These are phyloP conservation scores for Pan paniscus DNA, from an alignment of 2,113 vertebrate genomes.

Conservation along the genomic window DNA sequence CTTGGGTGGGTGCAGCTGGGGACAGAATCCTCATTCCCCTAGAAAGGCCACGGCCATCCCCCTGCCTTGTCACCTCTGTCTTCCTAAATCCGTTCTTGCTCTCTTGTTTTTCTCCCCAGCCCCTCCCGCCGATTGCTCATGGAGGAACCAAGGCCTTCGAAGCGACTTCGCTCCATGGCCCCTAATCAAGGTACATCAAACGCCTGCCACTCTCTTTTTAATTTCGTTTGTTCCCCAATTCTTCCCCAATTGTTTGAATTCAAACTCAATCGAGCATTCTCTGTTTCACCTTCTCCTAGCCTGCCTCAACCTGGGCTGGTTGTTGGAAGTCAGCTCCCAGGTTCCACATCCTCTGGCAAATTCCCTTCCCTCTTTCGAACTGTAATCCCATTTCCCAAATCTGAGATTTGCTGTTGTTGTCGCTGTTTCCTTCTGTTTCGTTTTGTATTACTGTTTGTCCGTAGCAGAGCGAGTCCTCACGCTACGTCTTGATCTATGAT, in stretches of 20 bases:
- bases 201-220: neutral
- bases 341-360: neutral
- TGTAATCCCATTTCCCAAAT: neutral
- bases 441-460: neutral
- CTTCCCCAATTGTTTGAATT: neutral
- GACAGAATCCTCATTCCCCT: neutral
- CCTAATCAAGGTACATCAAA: neutral
- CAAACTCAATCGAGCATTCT: neutral
- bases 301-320: neutral
- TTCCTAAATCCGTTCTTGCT: too few species aligned
- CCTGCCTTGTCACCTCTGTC: neutral
- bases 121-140: neutral
- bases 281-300: too few species aligned
- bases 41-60: neutral
- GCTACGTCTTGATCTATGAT: too few species aligned
- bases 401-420: too few species aligned
- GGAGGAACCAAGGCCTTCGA: neutral
- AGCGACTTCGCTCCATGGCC: rapidly evolving
- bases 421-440: too few species aligned
- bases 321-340: neutral
- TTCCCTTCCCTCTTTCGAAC: neutral
- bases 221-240: neutral
- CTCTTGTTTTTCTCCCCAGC: too few species aligned
- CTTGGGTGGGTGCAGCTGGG: rapidly evolving
- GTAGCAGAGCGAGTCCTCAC: neutral